phyloP scores from a whole-genome alignment of 2,888 invertebrate species.

The Apoda limacodes region DNA sequence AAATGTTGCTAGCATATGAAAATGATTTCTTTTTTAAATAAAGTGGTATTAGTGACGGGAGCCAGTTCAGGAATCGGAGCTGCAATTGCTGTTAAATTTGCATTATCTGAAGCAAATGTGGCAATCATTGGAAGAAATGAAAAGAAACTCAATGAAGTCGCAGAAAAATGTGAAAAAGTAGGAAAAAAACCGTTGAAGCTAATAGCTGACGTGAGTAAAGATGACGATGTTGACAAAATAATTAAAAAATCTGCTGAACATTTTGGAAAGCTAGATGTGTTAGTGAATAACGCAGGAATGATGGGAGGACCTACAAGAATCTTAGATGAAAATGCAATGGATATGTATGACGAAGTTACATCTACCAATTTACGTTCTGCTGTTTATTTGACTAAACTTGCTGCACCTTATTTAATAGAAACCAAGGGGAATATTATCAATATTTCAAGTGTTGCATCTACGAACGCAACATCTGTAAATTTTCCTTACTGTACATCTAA shows the following conservation, averaged over 20 bases:
- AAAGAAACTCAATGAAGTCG: too few species aligned
- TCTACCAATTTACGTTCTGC: conserved; percentile 26
- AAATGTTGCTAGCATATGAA: too few species aligned
- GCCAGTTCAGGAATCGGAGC: too few species aligned
- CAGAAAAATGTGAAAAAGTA: too few species aligned
- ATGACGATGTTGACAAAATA: conserved; percentile 28
- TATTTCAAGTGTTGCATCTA: conserved; percentile 21
- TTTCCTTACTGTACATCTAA: conserved; percentile 23
- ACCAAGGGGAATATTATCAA: conserved; percentile 24
- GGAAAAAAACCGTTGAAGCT: too few species aligned
- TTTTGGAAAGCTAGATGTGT: conserved; percentile 28
- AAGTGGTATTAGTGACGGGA: too few species aligned
- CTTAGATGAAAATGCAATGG: conserved; percentile 22
- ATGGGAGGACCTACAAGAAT: conserved; percentile 17
- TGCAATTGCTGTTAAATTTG: too few species aligned
- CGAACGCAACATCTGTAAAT: conserved; percentile 10
- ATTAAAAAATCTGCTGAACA: conserved; percentile 69
- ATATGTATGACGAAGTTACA: conserved; percentile 24
- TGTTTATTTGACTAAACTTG: conserved; percentile 25
- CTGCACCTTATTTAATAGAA: conserved; percentile 20
- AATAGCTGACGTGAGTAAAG: conserved; percentile 15
- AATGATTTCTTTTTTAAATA: too few species aligned
- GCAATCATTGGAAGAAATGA: too few species aligned
- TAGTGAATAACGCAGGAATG: conserved; percentile 31
- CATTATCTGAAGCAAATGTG: too few species aligned